Evolutionary conservation across 2,888 invertebrate species (phyloP), one percentile per base, ranked within the genome.

Genomic region (Drosophila yooni): DNA sequence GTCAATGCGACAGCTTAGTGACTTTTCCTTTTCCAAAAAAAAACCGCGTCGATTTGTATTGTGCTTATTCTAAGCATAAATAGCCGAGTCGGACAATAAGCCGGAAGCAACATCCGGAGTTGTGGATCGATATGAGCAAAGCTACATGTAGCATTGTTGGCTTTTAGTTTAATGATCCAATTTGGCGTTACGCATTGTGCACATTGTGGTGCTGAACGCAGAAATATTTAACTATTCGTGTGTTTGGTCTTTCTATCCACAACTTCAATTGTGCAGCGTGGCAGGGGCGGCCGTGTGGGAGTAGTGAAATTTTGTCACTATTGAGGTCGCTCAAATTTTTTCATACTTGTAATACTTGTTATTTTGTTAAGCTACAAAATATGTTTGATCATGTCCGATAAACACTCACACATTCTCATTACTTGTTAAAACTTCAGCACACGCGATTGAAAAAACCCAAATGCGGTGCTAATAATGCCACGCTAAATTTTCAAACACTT

Each of bases 51-150:
- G 68, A 34, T 63, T 57, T 34, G 65, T 72, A 80, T 88, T 85
- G 83, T 83, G 82, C 52, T 65, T 78, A 69, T 78, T 86, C 66
- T 67, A 69, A 88, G 60, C 88, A 86, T 84, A 86, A 87, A 85
- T 87, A 84, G 80, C 58, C 52, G 64, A 48, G 77, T 36, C 43
- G 75, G 67, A 91, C 85, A 80, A 92, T 88, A 91, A 92, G 91
- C 89, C 92, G 93, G 92, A 93, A 92, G 89, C 79, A 70, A 91
- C 92, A 91, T 93, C 92, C 91, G 91, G 91, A 85, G 88, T 88
- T 82, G 70, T 76, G 88, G 85, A 85, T 85, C 85, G 91, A 91
- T 88, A 82, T 88, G 82, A 89, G 85, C 82, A 71, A 65, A 81
- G 75, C 82, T 76, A 79, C 82, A 81, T 73, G 67, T 71, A 77